Evolutionary conservation across 2,888 invertebrate species (phyloP), one percentile per base, ranked within the genome.

Genomic region (Tinea pellionella): DNA sequence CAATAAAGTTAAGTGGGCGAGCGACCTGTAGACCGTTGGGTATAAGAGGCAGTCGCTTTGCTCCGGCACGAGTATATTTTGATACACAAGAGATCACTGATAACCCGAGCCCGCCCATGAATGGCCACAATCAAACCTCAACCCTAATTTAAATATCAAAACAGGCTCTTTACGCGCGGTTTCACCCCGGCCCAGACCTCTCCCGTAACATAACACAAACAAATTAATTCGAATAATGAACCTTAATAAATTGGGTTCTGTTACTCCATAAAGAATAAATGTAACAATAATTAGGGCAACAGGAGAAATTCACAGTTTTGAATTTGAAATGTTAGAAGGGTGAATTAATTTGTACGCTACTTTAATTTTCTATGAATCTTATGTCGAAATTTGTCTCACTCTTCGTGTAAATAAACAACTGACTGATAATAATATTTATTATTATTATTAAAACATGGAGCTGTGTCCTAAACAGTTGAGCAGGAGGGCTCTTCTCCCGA

Each of bases 221-320:
- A 87, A 87, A 87, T 87, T 87, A 85, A 87, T 87, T 85, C 85
- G 68, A 77, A 83, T 85, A 86, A 86, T 86, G 77, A 78, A 83
- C 85, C 83, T 79, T 80, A 84, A 84, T 85, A 85, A 85, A 86
- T 80, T 83, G 76, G 78, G 81, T 75, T 82, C 81, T 82, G 81
- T 85, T 85, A 85, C 80, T 75, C 75, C 82, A 75, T 81, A 84
- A 85, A 85, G 84, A 83, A 85, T 85, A 80, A 85, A 84, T 77
- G 80, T 81, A 80, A 76, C 79, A 85, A 85, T 84, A 86, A 86
- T 84, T 82, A 82, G 80, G 75, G 70, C 79, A 83, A 76, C 78
- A 75, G 77, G 75, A 79, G 80, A 24, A 24, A 75, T 77, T 78
- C 77, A 76, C 79, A 78, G 80, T 80, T 81, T 71, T 73, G 77